Base-by-base conservation (phyloP, 2,797 vertebrate species). In the Eulemur mongoz region DNA sequence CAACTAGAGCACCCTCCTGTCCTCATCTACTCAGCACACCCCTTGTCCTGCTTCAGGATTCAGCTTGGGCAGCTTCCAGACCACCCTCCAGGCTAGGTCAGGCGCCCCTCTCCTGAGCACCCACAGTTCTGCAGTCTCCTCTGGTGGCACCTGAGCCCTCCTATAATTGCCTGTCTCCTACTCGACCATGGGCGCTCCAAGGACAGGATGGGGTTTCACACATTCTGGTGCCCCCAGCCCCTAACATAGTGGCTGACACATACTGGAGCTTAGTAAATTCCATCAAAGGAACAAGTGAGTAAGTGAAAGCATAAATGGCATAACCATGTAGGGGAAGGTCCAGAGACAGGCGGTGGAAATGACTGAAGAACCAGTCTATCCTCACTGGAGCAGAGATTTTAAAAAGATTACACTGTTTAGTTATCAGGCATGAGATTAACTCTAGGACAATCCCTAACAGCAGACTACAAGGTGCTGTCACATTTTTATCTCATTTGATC, bases 401-500 rank as follows among this genome's bases (percentile, higher is more conserved):
- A 52, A 40, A 40, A 81, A 67, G 50, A 70, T 43, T 67, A 52
- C 14, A 11, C 43, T 12, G 3, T 43, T 59, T 35, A 32, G 7
- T 59, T n/a, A 50, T 2, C 2, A 25, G 93, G 67, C 59, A 12
- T 52, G 54, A 73, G 57, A 90, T 79, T 52, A 93, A 57, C 93
- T 20, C 84, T 54, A 90, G 54, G 9, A 10, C 43, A 89, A 92
- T 83, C 54, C 27, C 90, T 89, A 38, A 78, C 7, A 82, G 61
- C 54, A 70, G 75, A 90, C 89, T 81, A 89, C 30, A 48, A 70
- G 15, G 23, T 69, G 35, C 25, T 81, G 65, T 18, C 48, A 83
- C n/a, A 48, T 67, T 85, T 80, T 92, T 86, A 82, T 65, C 80
- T 88, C 50, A 81, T 48, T 38, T 93, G 80, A 76, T 90, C 48